Conservation (phyloP, 2,888 invertebrate species). For the Rhaphigaster nebulosa region DNA sequence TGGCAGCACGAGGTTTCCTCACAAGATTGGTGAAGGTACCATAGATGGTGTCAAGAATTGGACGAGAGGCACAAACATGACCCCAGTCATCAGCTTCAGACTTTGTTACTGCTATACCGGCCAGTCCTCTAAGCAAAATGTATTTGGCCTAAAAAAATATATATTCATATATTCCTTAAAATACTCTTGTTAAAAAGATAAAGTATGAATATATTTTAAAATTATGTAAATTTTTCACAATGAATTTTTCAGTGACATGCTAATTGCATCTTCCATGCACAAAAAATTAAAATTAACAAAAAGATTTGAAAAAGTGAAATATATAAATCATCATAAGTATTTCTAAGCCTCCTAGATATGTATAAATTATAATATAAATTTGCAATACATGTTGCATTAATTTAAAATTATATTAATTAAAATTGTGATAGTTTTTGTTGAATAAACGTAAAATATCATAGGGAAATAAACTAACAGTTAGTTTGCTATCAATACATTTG, state of each 20-base stretch:
- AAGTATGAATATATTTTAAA: background rate
- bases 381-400: no score
- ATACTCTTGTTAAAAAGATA: background rate
- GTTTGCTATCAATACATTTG: no score
- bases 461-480: no score
- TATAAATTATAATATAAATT: no score
- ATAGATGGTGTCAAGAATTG: slow-evolving; percentile 66
- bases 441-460: no score
- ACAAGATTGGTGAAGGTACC: slow-evolving; percentile 69
- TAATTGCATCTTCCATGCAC: no score
- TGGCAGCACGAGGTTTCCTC: slow-evolving; percentile 76
- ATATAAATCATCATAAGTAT: no score
- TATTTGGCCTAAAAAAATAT: slow-evolving; percentile 75
- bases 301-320: no score
- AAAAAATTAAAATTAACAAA: no score
- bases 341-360: no score
- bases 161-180: background rate
- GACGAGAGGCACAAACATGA: slow-evolving; percentile 64
- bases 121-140: slow-evolving; percentile 78
- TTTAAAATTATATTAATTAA: no score
- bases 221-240: background rate
- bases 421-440: no score
- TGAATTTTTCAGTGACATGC: background rate
- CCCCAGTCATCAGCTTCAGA: slow-evolving; percentile 75
- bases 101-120: slow-evolving; percentile 76